phyloP scores from a whole-genome alignment of 2,797 vertebrate genomes.

The Melanotaenia pygmaea region DNA sequence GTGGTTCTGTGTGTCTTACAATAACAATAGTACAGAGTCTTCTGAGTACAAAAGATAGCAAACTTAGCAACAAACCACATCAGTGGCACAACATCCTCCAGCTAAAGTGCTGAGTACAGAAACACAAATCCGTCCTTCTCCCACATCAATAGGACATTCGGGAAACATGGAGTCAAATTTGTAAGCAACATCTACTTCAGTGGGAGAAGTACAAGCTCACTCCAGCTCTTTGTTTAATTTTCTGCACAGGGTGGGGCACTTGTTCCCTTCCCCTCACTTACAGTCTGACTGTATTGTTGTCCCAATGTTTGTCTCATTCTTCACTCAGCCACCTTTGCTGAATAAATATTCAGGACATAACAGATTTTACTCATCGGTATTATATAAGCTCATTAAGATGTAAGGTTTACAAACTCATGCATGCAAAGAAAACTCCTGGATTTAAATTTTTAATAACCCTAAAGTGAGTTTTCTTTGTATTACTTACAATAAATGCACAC shows the following conservation, averaged over 20 bases:
- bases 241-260: constrained; percentile 49
- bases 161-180: constrained; percentile 32
- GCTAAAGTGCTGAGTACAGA: constrained; percentile 11
- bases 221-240: constrained; percentile 53
- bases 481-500: background rate
- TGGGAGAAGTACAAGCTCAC: constrained; percentile 46
- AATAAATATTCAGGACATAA: background rate
- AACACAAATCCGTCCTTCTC: constrained; percentile 26
- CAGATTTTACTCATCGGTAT: background rate
- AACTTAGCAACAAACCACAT: constrained; percentile 3
- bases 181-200: constrained; percentile 31
- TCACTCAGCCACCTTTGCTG: background rate
- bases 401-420: background rate
- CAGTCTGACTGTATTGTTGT: constrained; percentile 23
- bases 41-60: background rate
- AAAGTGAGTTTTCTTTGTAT: background rate
- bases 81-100: background rate
- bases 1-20: background rate
- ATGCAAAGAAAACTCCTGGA: background rate
- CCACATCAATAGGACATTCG: constrained; percentile 29
- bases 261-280: constrained; percentile 25
- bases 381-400: background rate
- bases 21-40: background rate
- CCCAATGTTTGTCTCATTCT: background rate
- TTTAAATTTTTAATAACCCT: background rate